Conservation (phyloP, 2,888 invertebrate species). For the Philereme transversata region DNA sequence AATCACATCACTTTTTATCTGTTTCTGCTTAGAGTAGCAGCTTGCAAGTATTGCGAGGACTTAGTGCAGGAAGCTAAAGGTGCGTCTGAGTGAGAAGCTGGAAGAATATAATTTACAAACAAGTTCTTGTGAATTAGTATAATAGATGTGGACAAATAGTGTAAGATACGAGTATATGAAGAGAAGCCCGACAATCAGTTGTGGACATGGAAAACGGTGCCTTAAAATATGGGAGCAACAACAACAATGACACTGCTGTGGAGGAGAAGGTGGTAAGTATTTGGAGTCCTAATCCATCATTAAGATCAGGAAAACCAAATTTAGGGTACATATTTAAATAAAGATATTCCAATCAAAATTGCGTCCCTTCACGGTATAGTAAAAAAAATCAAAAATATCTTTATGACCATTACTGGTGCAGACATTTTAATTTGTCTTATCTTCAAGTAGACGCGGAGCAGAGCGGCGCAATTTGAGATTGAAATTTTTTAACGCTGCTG, state of each 20-base stretch:
- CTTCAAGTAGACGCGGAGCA: no score
- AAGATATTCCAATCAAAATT: no score
- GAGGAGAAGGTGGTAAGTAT: slow-evolving; percentile 81
- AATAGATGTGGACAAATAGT: slow-evolving; percentile 57
- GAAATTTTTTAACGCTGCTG: no score
- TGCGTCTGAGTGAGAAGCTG: not conserved
- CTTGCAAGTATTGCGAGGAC: not conserved
- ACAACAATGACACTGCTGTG: slow-evolving; percentile 77
- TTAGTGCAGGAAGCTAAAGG: slow-evolving; percentile 2
- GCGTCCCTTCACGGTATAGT: no score
- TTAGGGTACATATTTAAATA: no score
- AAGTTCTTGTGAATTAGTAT: slow-evolving; percentile 35
- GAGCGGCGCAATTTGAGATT: no score
- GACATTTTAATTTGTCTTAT: no score
- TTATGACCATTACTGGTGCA: no score
- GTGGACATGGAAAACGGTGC: slow-evolving; percentile 85
- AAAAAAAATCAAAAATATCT: no score
- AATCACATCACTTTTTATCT: not conserved
- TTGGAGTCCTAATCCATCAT: no score
- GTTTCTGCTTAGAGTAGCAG: not conserved
- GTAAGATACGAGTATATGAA: slow-evolving; percentile 50
- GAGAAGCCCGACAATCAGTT: slow-evolving; percentile 70
- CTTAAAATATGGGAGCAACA: slow-evolving; percentile 85
- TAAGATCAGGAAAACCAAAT: no score
- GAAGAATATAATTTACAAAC: slow-evolving; percentile 25